These are phyloP conservation scores for Hydrocynus forskahlii DNA, from an alignment of 2,797 vertebrate species.

Conservation along the genomic window DNA sequence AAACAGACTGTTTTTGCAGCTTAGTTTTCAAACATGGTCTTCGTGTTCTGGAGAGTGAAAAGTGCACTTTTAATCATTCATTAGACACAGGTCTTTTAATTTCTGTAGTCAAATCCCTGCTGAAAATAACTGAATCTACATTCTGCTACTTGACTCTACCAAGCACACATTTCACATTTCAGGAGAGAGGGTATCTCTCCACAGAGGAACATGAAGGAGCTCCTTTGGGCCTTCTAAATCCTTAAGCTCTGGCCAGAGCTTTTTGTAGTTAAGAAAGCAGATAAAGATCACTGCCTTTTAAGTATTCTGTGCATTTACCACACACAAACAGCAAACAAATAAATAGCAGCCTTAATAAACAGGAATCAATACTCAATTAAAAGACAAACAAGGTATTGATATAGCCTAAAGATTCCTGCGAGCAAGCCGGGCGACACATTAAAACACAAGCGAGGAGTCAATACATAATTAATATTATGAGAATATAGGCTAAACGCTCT, in stretches of 20 bases:
- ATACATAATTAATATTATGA: conserved; percentile 70
- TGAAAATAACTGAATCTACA: not conserved
- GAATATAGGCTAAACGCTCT: conserved; percentile 33
- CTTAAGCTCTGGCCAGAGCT: not conserved
- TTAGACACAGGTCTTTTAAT: not conserved
- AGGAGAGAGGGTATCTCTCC: not conserved
- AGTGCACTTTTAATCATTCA: not conserved
- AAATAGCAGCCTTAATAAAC: conserved; percentile 61
- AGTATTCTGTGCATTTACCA: not conserved
- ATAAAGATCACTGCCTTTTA: conserved; percentile 50
- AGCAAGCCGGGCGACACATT: conserved; percentile 66
- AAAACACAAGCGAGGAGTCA: conserved; percentile 65
- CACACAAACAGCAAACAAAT: conserved; percentile 44
- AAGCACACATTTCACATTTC: not conserved
- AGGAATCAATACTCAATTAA: conserved; percentile 79
- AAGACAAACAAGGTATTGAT: conserved; percentile 77
- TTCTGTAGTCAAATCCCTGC: not conserved
- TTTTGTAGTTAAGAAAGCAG: conserved; percentile 7
- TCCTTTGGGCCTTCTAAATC: not conserved
- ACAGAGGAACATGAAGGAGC: not conserved
- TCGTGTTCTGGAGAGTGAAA: not conserved
- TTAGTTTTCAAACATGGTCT: no score
- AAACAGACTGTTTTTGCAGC: no score
- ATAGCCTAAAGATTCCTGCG: conserved; percentile 64
- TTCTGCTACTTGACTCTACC: not conserved